Evolutionary conservation across 2,797 vertebrate species (phyloP), one percentile per base, ranked within the genome.

Genomic region (Halcyon smyrnensis): DNA sequence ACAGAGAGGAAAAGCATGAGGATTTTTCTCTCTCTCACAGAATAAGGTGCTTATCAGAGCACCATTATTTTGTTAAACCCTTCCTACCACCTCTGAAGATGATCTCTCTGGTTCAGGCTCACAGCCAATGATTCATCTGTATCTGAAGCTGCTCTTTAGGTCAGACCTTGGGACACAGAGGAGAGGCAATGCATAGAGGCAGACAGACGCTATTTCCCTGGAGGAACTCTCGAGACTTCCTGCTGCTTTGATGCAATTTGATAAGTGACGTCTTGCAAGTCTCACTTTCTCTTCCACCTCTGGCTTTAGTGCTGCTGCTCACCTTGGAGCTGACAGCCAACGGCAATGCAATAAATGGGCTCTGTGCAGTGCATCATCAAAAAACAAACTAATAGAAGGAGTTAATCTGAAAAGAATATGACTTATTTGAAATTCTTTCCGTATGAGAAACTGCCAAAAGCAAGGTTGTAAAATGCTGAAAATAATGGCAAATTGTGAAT

Each of bases 401-500:
- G 21, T 34, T 87, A 0, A n/a, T 30, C 17, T 63, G 62, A 84
- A 85, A 91, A 60, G 9, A 48, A 15, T 17, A 43, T 12, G 10
- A 65, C 9, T 39, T 41, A 3, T 82, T 81, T 50, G 51, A 71
- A 75, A 90, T 76, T 67, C 20, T 71, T 36, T 76, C 19, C 45
- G 7, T 73, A 20, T 32, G 25, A 62, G 48, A 65, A 88, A n/a
- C 8, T 0, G 0, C 1, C 1, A 57, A 81, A 1, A 81, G 6
- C 37, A 88, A 63, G 73, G 21, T 17, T 43, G 19, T 63, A 81
- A 90, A 86, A 76, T 82, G 17, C 8, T 6, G 51, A 73, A 93
- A 89, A 65, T 41, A 41, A 48, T 41, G 32, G 6, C 21, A 48
- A 48, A 37, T 13, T 67, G 3, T 75, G 46, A 76, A 12, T 41